Evolutionary conservation across 2,797 vertebrate genomes (phyloP).

Genomic region (Pipistrellus nathusii): DNA sequence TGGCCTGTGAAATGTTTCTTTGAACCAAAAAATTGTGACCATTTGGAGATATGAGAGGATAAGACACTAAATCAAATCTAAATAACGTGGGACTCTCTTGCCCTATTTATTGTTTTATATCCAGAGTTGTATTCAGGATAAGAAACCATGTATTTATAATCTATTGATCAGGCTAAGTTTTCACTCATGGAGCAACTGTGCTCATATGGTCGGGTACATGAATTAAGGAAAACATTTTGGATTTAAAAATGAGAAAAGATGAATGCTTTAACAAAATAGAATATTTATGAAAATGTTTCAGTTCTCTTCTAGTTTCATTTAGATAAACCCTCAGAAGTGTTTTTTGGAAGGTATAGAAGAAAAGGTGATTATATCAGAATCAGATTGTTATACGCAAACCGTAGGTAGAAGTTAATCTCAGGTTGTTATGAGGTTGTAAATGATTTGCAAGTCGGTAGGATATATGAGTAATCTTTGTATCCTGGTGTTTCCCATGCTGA

Average conservation of each 20-base stretch:
- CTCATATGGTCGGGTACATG: not conserved
- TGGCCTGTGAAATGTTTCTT: slow-evolving; percentile 84
- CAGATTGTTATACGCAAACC: not conserved
- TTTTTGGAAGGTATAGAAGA: not conserved
- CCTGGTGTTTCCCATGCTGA: not conserved
- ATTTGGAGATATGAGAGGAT: slow-evolving; percentile 59
- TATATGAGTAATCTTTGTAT: not conserved
- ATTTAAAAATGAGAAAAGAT: not conserved
- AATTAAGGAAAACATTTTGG: not conserved
- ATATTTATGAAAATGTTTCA: not conserved
- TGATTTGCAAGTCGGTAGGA: not conserved
- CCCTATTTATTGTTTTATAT: slow-evolving; percentile 81
- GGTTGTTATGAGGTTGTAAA: not conserved
- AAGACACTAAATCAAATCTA: slow-evolving; percentile 83
- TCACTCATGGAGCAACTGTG: slow-evolving; percentile 71
- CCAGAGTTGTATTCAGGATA: slow-evolving; percentile 78
- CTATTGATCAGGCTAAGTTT: slow-evolving; percentile 83
- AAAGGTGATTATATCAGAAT: not conserved
- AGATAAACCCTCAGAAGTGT: not conserved
- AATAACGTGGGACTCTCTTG: slow-evolving; percentile 84
- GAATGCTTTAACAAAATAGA: slow-evolving; percentile 1
- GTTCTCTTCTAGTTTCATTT: not conserved
- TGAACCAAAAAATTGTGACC: slow-evolving; percentile 83
- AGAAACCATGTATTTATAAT: slow-evolving; percentile 86
- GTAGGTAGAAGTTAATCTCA: not conserved